Evolutionary conservation across 35 echinoderm and acorn worm genomes (phyloP).

Genomic region (Lytechinus variegatus): DNA sequence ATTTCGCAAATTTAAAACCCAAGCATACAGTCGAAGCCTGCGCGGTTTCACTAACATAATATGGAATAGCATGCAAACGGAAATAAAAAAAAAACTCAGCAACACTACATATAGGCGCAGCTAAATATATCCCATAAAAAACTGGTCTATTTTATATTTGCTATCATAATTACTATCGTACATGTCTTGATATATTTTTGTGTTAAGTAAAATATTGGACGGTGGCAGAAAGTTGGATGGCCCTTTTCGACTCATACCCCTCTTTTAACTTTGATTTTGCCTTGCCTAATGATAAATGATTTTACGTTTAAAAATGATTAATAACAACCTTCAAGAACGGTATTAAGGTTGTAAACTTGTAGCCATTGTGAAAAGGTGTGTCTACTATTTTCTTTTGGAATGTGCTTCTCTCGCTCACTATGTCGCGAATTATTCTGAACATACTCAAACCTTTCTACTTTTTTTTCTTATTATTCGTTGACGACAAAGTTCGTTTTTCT

Average conservation of each 20-base stretch:
- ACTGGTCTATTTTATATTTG: too few species aligned
- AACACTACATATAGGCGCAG: too few species aligned
- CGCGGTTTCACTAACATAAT: too few species aligned
- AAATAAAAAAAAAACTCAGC: too few species aligned
- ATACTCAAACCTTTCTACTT: background rate
- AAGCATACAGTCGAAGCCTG: too few species aligned
- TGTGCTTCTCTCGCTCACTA: background rate
- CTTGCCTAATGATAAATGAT: background rate
- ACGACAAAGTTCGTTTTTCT: background rate
- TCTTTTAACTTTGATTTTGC: background rate
- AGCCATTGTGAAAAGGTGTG: background rate
- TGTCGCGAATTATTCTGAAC: background rate
- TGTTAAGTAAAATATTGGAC: too few species aligned
- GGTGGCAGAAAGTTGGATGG: too few species aligned
- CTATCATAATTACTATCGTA: too few species aligned
- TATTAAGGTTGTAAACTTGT: background rate
- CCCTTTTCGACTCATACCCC: background rate
- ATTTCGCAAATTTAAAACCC: too few species aligned
- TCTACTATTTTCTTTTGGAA: background rate
- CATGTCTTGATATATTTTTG: too few species aligned
- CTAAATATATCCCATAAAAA: too few species aligned
- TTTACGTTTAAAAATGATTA: background rate
- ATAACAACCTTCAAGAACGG: background rate
- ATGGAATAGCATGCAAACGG: too few species aligned
- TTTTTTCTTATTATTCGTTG: background rate